These are phyloP conservation scores for Physocephala rufipes DNA, from an alignment of 2,888 invertebrate species.

Conservation along the genomic window DNA sequence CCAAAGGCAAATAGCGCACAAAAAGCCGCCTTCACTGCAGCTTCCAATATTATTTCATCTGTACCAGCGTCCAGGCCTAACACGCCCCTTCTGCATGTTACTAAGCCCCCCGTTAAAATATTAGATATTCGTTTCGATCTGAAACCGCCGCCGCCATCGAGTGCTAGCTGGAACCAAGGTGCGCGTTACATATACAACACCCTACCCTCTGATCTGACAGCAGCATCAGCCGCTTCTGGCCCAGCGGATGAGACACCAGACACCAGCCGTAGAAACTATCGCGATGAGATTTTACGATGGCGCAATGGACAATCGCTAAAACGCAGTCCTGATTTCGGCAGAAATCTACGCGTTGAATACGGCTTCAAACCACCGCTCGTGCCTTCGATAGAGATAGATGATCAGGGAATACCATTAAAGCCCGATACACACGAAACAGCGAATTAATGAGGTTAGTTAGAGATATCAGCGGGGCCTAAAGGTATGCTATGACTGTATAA, in stretches of 20 bases:
- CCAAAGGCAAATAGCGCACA: conserved; percentile 46
- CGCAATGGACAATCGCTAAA: conserved; percentile 67
- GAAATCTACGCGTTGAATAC: conserved; percentile 79
- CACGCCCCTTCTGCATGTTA: conserved; percentile 37
- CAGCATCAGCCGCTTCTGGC: conserved; percentile 52
- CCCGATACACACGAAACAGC: conserved; percentile 26
- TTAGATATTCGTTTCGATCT: conserved; percentile 57
- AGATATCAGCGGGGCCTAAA: background rate
- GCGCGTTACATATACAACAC: conserved; percentile 60
- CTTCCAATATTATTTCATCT: background rate
- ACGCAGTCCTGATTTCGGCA: conserved; percentile 69
- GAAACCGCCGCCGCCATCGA: conserved; percentile 53
- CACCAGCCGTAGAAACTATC: conserved; percentile 56
- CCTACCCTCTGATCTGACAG: conserved; percentile 54
- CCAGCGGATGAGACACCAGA: conserved; percentile 47
- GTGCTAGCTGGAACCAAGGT: conserved; percentile 54
- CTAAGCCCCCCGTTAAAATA: conserved; percentile 45
- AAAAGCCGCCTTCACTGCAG: conserved; percentile 35
- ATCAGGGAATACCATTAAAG: conserved; percentile 73
- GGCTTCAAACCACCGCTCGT: conserved; percentile 84
- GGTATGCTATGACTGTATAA: background rate
- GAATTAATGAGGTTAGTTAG: conserved; percentile 10
- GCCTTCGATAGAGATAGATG: conserved; percentile 82
- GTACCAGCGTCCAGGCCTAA: conserved; percentile 20
- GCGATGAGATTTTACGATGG: conserved; percentile 61